Conservation (phyloP, 2,797 vertebrate genomes). For the Linurgus olivaceus region DNA sequence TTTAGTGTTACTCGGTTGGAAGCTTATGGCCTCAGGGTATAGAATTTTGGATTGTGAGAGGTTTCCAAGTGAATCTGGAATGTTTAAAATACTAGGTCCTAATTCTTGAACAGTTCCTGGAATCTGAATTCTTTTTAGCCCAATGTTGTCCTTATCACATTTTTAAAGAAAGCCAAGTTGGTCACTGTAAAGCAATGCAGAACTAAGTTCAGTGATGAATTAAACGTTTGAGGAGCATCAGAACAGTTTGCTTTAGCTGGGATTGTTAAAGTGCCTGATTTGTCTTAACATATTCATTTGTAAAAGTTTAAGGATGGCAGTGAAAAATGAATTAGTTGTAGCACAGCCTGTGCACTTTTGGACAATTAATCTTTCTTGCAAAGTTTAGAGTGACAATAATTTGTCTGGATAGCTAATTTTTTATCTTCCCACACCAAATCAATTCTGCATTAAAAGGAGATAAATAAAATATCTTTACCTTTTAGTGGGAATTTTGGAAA, state of each 20-base stretch:
- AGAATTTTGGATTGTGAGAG: not conserved
- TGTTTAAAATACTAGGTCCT: not conserved
- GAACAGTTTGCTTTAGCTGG: not conserved
- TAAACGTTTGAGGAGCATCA: not conserved
- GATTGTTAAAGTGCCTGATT: not conserved
- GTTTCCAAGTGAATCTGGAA: not conserved
- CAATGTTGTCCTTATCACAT: not conserved
- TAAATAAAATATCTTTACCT: not conserved
- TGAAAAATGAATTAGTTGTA: not conserved
- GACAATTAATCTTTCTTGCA: not conserved
- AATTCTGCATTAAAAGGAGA: not conserved
- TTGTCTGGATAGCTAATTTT: not conserved
- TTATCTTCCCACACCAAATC: conserved; percentile 1
- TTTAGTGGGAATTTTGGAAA: not conserved
- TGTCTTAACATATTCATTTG: not conserved
- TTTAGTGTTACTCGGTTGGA: not conserved
- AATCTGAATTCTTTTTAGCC: not conserved
- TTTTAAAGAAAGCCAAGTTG: not conserved
- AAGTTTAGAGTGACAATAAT: not conserved
- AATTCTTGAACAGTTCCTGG: not conserved
- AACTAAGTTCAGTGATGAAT: not conserved
- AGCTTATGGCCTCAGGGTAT: not conserved
- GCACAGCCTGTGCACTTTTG: not conserved
- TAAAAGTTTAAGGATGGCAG: not conserved
- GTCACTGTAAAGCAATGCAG: not conserved